Evolutionary conservation across 2,888 invertebrate genomes (phyloP).

Genomic region (Leptopilina drosophilae): DNA sequence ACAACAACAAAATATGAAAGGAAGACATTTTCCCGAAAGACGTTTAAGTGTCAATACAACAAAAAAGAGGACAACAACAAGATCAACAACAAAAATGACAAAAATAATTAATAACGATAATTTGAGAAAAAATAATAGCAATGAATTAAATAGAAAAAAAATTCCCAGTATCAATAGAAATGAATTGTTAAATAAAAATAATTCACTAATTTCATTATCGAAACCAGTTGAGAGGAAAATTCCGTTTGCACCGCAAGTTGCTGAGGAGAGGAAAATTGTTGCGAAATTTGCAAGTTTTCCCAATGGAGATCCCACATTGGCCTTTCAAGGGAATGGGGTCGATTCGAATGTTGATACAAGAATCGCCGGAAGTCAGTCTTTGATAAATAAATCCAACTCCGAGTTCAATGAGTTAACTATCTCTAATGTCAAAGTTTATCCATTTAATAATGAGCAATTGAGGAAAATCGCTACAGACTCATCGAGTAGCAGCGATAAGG

Average conservation of each 20-base stretch:
- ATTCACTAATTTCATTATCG: constrained; percentile 49
- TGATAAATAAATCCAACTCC: constrained; percentile 23
- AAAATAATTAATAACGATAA: background rate
- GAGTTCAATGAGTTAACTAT: constrained; percentile 27
- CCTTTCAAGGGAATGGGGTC: constrained; percentile 38
- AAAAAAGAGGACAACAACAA: background rate
- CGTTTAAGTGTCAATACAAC: constrained; percentile 57
- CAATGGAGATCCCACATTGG: constrained; percentile 70
- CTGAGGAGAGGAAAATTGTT: constrained; percentile 67
- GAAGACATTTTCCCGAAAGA: constrained; percentile 71
- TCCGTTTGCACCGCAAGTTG: constrained; percentile 72
- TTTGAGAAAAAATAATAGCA: background rate
- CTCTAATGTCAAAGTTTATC: constrained; percentile 21
- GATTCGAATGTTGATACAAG: constrained; percentile 24
- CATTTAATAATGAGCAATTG: constrained; percentile 29
- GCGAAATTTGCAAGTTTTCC: constrained; percentile 70
- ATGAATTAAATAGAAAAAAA: constrained; percentile 34
- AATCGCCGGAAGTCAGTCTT: constrained; percentile 2
- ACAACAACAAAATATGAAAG: constrained; percentile 64
- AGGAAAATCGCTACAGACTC: constrained; percentile 17
- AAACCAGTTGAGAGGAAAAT: constrained; percentile 66
- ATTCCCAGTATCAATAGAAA: constrained; percentile 25
- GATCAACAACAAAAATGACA: background rate
- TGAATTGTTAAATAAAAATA: constrained; percentile 40
- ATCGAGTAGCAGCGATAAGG: constrained; percentile 31